Percentiles rank a stretch among this genome's conserved stretches.
Evolutionary conservation across 2,113 vertebrate genomes (phyloP).

Genomic region (Echinops telfairi): DNA sequence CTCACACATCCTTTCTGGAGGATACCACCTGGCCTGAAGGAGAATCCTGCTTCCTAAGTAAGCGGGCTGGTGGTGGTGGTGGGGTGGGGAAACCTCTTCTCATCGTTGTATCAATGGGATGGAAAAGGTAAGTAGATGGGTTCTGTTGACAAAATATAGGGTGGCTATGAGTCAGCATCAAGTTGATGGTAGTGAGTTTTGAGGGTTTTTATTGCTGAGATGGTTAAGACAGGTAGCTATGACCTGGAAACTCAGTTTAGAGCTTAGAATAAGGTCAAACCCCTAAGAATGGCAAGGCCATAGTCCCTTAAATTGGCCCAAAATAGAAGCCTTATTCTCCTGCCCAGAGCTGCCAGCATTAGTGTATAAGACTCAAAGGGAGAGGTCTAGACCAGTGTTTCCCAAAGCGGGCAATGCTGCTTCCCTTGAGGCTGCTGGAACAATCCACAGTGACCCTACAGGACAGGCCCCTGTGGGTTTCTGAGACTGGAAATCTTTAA

Average conservation of each 20-base stretch:
- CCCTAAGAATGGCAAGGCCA: neutral
- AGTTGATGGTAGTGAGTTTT: too few species aligned
- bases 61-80: neutral
- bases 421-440: too few species aligned
- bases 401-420: too few species aligned
- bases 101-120: neutral
- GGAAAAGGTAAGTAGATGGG: conserved; percentile 30
- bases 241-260: conserved; percentile 34
- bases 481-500: too few species aligned
- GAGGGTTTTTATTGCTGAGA: too few species aligned
- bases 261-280: neutral
- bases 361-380: neutral
- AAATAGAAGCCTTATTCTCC: neutral
- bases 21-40: neutral
- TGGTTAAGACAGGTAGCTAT: conserved; percentile 14
- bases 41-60: conserved; percentile 12
- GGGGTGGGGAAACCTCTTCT: neutral
- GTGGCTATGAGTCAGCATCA: too few species aligned
- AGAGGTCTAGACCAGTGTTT: too few species aligned
- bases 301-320: neutral
- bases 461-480: too few species aligned
- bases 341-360: conserved; percentile 35
- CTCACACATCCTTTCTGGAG: conserved; percentile 11
- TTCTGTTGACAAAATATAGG: conserved; percentile 23
- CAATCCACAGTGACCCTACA: too few species aligned